Percentiles rank a stretch among this genome's conserved stretches.
phyloP scores from a whole-genome alignment of 2,113 vertebrate genomes.

The Mobula birostris region DNA sequence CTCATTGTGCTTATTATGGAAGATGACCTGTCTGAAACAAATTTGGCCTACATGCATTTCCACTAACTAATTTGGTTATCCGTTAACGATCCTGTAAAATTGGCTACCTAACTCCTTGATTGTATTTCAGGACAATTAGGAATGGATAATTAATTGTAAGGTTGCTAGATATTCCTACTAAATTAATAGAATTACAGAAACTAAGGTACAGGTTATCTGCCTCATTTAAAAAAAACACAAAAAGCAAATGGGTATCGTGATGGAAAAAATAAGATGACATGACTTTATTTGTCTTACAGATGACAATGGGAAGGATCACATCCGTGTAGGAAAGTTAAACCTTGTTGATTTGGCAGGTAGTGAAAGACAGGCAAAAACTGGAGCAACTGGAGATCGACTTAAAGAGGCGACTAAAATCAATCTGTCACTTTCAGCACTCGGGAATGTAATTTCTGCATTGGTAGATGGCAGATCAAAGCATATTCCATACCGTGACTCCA shows the following conservation, averaged over 20 bases:
- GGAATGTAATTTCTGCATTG: constrained; percentile 80
- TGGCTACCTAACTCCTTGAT: neutral
- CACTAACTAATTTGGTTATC: neutral
- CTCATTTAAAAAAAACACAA: neutral
- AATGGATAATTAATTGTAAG: neutral
- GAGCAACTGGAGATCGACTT: constrained; percentile 70
- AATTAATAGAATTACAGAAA: neutral
- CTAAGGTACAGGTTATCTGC: too few species aligned
- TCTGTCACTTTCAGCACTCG: constrained; percentile 77
- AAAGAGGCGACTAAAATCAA: constrained; percentile 86
- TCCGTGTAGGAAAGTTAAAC: constrained; percentile 77
- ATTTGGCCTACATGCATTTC: neutral
- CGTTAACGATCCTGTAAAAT: neutral
- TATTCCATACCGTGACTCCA: constrained; percentile 79
- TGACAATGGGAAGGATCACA: constrained; percentile 62
- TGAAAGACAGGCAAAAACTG: constrained; percentile 81
- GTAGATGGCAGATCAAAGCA: constrained; percentile 72
- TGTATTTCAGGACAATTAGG: neutral
- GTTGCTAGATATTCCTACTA: neutral
- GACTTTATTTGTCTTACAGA: constrained; percentile 51
- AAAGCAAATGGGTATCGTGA: neutral
- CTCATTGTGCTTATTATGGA: neutral
- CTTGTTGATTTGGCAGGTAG: constrained; percentile 83
- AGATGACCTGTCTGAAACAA: neutral
- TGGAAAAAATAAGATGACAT: neutral